These are phyloP conservation scores for Phalacrocorax brasilianus DNA, from an alignment of 2,113 vertebrate species.

Conservation along the genomic window DNA sequence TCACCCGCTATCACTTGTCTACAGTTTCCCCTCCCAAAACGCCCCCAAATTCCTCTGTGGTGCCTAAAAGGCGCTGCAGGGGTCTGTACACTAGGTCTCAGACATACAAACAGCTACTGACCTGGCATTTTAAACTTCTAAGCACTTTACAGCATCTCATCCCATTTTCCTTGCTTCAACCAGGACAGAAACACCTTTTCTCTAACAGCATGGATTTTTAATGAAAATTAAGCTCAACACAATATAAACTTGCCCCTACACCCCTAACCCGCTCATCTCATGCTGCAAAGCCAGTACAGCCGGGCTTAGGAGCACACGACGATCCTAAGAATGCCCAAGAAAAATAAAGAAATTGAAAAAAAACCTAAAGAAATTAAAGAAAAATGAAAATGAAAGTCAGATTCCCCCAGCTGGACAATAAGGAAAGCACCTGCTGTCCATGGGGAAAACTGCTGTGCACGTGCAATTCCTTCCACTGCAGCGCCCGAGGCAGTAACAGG, in stretches of 20 bases:
- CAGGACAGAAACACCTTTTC: background rate
- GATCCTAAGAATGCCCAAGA: background rate
- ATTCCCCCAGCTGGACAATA: background rate
- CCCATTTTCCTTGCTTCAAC: background rate
- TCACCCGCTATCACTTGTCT: too few relatives aligned
- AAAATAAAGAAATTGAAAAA: background rate
- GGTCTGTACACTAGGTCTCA: too few relatives aligned
- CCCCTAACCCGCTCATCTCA: background rate
- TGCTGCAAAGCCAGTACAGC: background rate
- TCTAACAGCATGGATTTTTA: background rate
- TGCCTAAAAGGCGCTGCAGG: background rate
- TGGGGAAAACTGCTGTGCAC: background rate
- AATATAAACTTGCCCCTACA: accelerated
- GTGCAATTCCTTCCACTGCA: background rate
- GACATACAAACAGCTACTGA: accelerated
- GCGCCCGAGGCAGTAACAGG: background rate
- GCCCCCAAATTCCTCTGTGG: too few relatives aligned
- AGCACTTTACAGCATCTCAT: background rate
- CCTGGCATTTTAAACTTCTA: background rate
- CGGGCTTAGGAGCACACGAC: background rate
- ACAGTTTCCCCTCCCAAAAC: too few relatives aligned
- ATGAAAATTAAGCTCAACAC: background rate
- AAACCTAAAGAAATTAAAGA: background rate
- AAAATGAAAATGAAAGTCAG: background rate
- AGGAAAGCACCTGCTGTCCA: background rate